A percentile compares a stretch with the other conserved stretches of the same genome.
Evolutionary conservation across 1,140 invertebrate species (phyloP).

Genomic region (Drosophila quadrilineata): DNA sequence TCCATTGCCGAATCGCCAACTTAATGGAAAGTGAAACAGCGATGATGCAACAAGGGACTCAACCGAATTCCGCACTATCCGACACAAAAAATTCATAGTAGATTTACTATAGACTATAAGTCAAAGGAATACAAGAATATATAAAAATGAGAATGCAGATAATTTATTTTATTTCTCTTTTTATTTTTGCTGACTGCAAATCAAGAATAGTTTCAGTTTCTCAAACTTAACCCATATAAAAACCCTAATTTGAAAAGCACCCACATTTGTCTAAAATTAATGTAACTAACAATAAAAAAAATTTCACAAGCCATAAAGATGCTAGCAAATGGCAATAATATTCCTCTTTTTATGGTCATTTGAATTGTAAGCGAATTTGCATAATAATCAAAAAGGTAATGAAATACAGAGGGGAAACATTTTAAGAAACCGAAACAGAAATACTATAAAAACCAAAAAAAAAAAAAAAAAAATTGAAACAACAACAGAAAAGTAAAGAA

Average conservation of each 20-base stretch:
- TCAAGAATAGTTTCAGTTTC: neutral
- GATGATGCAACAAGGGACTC: slow-evolving; percentile 32
- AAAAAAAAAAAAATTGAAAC: slow-evolving; percentile 31
- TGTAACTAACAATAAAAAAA: slow-evolving; percentile 39
- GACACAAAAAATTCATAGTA: neutral
- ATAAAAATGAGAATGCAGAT: neutral
- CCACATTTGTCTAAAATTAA: slow-evolving; percentile 11
- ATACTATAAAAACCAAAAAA: slow-evolving; percentile 2
- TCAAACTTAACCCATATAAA: slow-evolving; percentile 10
- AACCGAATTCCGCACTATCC: neutral
- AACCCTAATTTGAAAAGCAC: slow-evolving; percentile 35
- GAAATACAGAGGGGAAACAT: slow-evolving; percentile 9
- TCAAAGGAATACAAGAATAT: neutral
- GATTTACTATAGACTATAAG: neutral
- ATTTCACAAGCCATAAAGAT: slow-evolving; percentile 74
- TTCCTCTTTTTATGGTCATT: slow-evolving; percentile 56
- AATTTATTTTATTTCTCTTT: neutral
- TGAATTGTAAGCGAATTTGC: slow-evolving; percentile 72
- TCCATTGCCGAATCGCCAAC: slow-evolving; percentile 22
- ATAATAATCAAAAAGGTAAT: slow-evolving; percentile 62
- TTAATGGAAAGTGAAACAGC: slow-evolving; percentile 59
- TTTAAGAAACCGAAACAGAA: no score
- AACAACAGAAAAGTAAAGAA: slow-evolving; percentile 20
- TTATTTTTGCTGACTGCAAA: neutral
- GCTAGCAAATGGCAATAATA: slow-evolving; percentile 58